Evolutionary conservation across 2,888 invertebrate genomes (phyloP).

Genomic region (Spatulosminthurus flaviceps): DNA sequence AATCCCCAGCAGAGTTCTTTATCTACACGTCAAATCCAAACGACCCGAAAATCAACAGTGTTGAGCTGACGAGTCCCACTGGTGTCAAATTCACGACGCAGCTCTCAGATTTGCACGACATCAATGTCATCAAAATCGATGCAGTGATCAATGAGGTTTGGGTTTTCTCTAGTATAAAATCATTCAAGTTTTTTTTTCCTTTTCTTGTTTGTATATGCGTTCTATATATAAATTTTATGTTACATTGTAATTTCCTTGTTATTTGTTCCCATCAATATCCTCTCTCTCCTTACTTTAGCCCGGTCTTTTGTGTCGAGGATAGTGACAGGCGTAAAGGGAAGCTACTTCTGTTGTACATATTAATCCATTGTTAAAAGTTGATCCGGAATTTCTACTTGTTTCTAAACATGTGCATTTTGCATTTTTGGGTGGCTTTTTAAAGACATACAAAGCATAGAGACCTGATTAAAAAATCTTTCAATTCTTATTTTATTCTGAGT

Average conservation of each 20-base stretch:
- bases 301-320: not conserved
- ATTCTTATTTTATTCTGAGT: no score
- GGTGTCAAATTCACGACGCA: conserved; percentile 61
- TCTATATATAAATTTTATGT: no score
- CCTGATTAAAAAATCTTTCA: no score
- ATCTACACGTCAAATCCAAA: conserved; percentile 61
- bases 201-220: no score
- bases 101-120: conserved; percentile 62
- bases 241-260: not conserved
- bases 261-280: not conserved
- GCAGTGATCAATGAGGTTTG: conserved; percentile 61
- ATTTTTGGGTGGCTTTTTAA: no score
- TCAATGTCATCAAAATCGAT: conserved; percentile 63
- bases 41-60: conserved; percentile 62
- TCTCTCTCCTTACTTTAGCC: not conserved
- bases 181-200: no score
- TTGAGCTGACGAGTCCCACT: conserved; percentile 62
- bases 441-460: no score
- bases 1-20: conserved; percentile 62
- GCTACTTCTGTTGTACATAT: no score
- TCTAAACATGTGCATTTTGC: no score
- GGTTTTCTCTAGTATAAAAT: no score
- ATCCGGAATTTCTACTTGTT: no score
- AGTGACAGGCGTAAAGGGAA: not conserved
- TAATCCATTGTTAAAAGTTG: no score